phyloP scores from a whole-genome alignment of 2,888 invertebrate genomes.

The Leistus spinibarbis region DNA sequence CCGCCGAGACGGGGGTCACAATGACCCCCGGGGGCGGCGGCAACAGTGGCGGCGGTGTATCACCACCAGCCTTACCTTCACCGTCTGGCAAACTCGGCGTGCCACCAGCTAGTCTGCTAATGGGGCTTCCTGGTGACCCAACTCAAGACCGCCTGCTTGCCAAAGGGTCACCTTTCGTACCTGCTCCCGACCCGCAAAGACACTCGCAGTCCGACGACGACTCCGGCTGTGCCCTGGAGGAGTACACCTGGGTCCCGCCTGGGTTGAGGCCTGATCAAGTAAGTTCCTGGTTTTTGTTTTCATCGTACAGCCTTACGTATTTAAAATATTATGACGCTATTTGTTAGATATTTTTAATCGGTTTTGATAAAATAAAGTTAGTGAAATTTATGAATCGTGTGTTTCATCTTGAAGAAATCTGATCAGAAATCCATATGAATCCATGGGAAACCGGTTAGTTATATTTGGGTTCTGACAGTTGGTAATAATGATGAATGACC shows the following conservation, averaged over 20 bases:
- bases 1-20: conserved; percentile 58
- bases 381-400: too few relatives aligned
- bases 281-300: too few relatives aligned
- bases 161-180: conserved; percentile 62
- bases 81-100: conserved; percentile 52
- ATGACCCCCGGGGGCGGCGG: conserved; percentile 58
- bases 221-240: conserved; percentile 96
- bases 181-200: conserved; percentile 71
- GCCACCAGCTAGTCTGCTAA: conserved; percentile 54
- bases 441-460: neutral
- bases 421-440: neutral
- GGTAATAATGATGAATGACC: neutral
- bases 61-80: conserved; percentile 55
- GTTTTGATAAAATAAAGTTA: too few relatives aligned
- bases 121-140: conserved; percentile 55
- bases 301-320: neutral
- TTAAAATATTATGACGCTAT: too few relatives aligned
- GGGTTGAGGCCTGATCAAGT: conserved; percentile 97
- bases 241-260: conserved; percentile 98
- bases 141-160: conserved; percentile 64
- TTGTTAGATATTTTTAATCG: too few relatives aligned
- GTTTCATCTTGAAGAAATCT: neutral
- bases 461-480: neutral
- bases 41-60: conserved; percentile 55
- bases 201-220: conserved; percentile 96